Percentiles rank a stretch among this genome's conserved stretches.
Evolutionary conservation across 2,113 vertebrate genomes (phyloP).

Genomic region (Anhinga rufa): DNA sequence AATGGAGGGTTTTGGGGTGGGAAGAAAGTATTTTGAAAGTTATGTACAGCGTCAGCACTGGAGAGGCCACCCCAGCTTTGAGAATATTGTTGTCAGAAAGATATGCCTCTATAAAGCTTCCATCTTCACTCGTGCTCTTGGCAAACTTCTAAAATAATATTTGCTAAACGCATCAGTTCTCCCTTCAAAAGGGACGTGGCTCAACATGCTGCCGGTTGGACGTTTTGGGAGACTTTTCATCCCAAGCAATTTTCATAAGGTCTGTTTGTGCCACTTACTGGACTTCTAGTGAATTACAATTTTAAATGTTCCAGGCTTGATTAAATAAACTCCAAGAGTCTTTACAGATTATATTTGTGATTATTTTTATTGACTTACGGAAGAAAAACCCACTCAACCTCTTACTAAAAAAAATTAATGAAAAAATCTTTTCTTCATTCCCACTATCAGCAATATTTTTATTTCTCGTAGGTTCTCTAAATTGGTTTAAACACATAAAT

Average conservation of each 20-base stretch:
- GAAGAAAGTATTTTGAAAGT: neutral
- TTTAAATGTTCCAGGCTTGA: neutral
- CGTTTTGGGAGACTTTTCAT: neutral
- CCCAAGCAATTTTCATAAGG: neutral
- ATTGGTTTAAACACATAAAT: neutral
- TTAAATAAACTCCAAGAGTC: neutral
- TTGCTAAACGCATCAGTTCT: neutral
- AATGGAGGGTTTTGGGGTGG: neutral
- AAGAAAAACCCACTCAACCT: neutral
- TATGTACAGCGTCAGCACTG: neutral
- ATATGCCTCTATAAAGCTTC: neutral
- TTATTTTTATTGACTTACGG: accelerated
- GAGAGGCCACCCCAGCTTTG: neutral
- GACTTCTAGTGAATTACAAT: neutral
- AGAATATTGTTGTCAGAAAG: neutral
- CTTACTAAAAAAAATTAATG: neutral
- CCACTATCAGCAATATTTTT: neutral
- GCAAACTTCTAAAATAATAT: neutral
- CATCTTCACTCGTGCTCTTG: neutral
- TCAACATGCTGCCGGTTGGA: accelerated
- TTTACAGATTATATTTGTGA: neutral
- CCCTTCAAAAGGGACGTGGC: neutral
- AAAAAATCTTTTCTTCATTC: neutral
- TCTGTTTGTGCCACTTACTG: slow-evolving; percentile 37
- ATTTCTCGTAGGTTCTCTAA: neutral